phyloP scores from a whole-genome alignment of 23 tunicate species.

The Oikopleura dioica region DNA sequence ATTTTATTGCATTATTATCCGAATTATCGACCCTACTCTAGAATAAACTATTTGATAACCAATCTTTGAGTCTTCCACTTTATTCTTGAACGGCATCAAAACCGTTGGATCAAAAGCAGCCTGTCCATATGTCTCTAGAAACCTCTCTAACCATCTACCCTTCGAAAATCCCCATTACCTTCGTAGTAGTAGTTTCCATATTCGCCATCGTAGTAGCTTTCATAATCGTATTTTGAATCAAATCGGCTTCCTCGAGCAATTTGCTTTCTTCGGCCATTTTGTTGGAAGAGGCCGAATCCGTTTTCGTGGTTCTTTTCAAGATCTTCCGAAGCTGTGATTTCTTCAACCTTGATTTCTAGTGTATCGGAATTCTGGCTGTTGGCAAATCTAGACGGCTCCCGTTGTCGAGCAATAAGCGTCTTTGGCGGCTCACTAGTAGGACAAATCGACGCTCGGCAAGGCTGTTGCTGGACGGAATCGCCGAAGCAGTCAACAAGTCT shows the following conservation, averaged over 20 bases:
- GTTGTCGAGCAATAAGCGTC: background rate
- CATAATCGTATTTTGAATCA: background rate
- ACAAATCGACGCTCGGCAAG: background rate
- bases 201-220: background rate
- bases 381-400: background rate
- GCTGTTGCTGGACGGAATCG: background rate
- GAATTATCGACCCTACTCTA: too few species aligned
- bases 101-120: too few species aligned
- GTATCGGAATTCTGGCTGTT: background rate
- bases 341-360: background rate
- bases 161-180: too few species aligned
- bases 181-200: background rate
- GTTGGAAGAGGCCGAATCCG: background rate
- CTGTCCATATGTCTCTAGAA: background rate
- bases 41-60: too few species aligned
- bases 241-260: background rate
- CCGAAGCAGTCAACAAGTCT: background rate
- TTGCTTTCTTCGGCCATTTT: background rate
- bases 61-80: background rate
- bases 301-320: background rate
- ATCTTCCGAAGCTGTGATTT: background rate
- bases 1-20: background rate
- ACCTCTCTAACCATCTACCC: too few species aligned
- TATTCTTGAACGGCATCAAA: background rate
- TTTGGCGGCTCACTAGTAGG: constrained; percentile 1